phyloP scores from a whole-genome alignment of 1,140 invertebrate genomes.

The Drosophila bifasciata region DNA sequence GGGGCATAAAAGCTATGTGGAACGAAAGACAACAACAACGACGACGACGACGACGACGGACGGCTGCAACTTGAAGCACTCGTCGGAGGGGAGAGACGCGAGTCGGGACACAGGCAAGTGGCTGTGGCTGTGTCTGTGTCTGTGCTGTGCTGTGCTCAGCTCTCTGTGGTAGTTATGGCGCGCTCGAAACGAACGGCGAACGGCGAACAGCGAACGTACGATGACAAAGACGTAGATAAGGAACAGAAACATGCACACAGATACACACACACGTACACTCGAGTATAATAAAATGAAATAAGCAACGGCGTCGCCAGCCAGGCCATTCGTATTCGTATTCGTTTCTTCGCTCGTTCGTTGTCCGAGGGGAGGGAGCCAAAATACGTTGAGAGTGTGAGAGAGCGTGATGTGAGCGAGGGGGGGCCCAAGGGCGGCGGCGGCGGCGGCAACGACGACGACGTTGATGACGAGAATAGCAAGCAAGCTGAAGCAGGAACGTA shows the following conservation, averaged over 20 bases:
- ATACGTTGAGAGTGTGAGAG: constrained; percentile 33
- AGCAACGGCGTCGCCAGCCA: constrained; percentile 45
- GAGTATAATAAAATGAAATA: constrained; percentile 78
- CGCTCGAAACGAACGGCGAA: constrained; percentile 73
- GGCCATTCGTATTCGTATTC: constrained; percentile 62
- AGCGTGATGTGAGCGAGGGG: constrained; percentile 7
- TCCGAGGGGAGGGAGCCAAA: constrained; percentile 31
- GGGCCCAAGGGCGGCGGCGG: constrained; percentile 24
- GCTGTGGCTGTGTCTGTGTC: too few relatives aligned
- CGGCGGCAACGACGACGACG: constrained; percentile 53
- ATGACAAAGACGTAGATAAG: constrained; percentile 82
- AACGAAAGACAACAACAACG: constrained; percentile 52
- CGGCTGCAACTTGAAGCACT: constrained; percentile 74
- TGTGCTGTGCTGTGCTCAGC: too few relatives aligned
- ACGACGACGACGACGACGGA: constrained; percentile 59
- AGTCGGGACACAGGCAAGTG: constrained; percentile 51
- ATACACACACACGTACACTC: constrained; percentile 42
- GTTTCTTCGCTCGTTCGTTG: constrained; percentile 50
- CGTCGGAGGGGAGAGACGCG: constrained; percentile 7
- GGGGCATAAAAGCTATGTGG: constrained; percentile 76
- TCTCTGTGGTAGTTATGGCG: constrained; percentile 76
- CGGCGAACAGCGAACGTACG: constrained; percentile 63
- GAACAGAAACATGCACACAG: constrained; percentile 71
- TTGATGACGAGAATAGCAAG: constrained; percentile 80
- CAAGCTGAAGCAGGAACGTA: constrained; percentile 31